Evolutionary conservation across 2,113 vertebrate species (phyloP).

Genomic region (Agelaius tricolor): DNA sequence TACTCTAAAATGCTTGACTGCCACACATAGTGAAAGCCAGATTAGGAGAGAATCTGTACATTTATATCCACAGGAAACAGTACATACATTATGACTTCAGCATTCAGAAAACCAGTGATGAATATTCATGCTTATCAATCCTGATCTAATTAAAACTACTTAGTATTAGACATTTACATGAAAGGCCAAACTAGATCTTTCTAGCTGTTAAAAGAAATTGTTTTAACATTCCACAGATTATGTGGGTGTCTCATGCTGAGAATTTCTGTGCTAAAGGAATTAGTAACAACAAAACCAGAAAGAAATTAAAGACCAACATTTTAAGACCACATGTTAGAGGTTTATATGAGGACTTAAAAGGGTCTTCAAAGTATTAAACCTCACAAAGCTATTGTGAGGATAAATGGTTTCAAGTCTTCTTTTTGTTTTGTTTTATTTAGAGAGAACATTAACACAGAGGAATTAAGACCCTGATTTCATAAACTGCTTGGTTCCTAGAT

Average conservation of each 20-base stretch:
- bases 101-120: background rate
- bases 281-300: background rate
- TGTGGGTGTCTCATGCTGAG: background rate
- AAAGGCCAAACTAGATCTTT: slow-evolving; percentile 6
- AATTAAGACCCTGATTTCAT: background rate
- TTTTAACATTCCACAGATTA: background rate
- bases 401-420: background rate
- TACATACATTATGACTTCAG: background rate
- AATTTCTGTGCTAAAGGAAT: background rate
- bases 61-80: background rate
- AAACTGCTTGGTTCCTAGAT: background rate
- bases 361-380: background rate
- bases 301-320: background rate
- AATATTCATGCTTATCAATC: slow-evolving; percentile 10
- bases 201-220: background rate
- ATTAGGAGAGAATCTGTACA: background rate
- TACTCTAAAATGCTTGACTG: background rate
- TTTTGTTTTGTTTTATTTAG: background rate
- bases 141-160: slow-evolving; percentile 25
- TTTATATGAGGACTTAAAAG: background rate
- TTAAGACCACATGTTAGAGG: background rate
- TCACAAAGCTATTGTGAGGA: background rate
- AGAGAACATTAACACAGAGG: background rate
- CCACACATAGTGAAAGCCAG: background rate
- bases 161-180: background rate